These are phyloP conservation scores for Hyposoter dolosus DNA, from an alignment of 2,888 invertebrate species.

Conservation along the genomic window DNA sequence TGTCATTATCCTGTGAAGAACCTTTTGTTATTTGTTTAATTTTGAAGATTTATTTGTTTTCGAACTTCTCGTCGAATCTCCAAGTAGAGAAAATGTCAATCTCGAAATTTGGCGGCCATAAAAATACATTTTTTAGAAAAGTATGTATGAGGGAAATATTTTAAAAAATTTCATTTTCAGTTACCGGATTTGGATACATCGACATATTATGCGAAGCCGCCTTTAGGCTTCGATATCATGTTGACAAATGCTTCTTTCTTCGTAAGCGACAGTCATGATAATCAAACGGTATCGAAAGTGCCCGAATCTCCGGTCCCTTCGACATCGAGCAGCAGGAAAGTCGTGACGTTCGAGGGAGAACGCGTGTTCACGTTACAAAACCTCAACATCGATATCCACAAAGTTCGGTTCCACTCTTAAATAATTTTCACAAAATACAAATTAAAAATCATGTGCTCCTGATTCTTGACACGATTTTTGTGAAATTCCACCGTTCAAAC, in stretches of 20 bases:
- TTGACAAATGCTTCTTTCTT: slow-evolving; percentile 76
- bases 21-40: background rate
- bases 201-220: slow-evolving; percentile 86
- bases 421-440: background rate
- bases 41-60: background rate
- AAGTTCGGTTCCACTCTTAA: slow-evolving; percentile 82
- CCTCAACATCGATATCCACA: slow-evolving; percentile 84
- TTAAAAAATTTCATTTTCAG: slow-evolving; percentile 81
- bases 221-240: slow-evolving; percentile 77
- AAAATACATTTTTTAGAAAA: background rate
- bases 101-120: background rate
- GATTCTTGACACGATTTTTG: background rate
- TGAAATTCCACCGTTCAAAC: background rate
- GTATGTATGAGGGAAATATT: background rate
- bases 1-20: background rate
- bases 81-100: background rate
- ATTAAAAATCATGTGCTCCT: background rate
- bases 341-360: slow-evolving; percentile 76
- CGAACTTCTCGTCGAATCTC: background rate
- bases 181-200: slow-evolving; percentile 88
- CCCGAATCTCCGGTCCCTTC: slow-evolving; percentile 68
- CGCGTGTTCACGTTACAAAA: slow-evolving; percentile 82
- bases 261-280: slow-evolving; percentile 66
- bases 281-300: slow-evolving; percentile 45
- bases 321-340: slow-evolving; percentile 69